Evolutionary conservation across 2,888 invertebrate genomes (phyloP).

Genomic region (Bruchidius siliquastri): DNA sequence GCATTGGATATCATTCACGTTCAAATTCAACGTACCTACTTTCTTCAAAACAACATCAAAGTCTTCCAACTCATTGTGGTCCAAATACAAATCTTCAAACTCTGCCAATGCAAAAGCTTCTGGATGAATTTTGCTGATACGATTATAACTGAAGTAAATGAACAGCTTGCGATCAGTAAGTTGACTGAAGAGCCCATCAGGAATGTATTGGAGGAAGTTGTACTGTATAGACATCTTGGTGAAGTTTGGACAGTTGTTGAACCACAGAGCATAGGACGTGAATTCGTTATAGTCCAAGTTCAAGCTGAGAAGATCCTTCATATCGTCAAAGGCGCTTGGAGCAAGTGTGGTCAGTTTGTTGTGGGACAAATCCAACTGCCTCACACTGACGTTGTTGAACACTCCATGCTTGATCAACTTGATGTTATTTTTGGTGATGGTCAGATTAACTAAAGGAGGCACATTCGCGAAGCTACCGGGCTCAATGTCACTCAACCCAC

Average conservation of each 20-base stretch:
- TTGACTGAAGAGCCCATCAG: slow-evolving; percentile 26
- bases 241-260: slow-evolving; percentile 30
- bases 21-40: slow-evolving; percentile 28
- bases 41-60: slow-evolving; percentile 24
- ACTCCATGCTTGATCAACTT: slow-evolving; percentile 27
- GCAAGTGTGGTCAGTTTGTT: slow-evolving; percentile 30
- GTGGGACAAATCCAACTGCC: slow-evolving; percentile 29
- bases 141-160: slow-evolving; percentile 34
- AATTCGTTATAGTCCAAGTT: slow-evolving; percentile 34
- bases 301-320: slow-evolving; percentile 27
- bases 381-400: slow-evolving; percentile 29
- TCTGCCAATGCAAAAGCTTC: slow-evolving; percentile 28
- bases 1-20: slow-evolving; percentile 32
- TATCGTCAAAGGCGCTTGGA: slow-evolving; percentile 32
- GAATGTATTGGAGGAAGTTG: slow-evolving; percentile 32
- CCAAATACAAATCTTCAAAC: slow-evolving; percentile 29
- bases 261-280: slow-evolving; percentile 27
- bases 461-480: slow-evolving; percentile 27
- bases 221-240: slow-evolving; percentile 28
- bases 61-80: slow-evolving; percentile 31
- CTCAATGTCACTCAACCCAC: slow-evolving; percentile 30
- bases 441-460: slow-evolving; percentile 26
- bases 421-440: slow-evolving; percentile 30
- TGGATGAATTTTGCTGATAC: slow-evolving; percentile 29
- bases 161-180: slow-evolving; percentile 24